phyloP scores from a whole-genome alignment of 2,113 vertebrate species.

The Amphilophus citrinellus region DNA sequence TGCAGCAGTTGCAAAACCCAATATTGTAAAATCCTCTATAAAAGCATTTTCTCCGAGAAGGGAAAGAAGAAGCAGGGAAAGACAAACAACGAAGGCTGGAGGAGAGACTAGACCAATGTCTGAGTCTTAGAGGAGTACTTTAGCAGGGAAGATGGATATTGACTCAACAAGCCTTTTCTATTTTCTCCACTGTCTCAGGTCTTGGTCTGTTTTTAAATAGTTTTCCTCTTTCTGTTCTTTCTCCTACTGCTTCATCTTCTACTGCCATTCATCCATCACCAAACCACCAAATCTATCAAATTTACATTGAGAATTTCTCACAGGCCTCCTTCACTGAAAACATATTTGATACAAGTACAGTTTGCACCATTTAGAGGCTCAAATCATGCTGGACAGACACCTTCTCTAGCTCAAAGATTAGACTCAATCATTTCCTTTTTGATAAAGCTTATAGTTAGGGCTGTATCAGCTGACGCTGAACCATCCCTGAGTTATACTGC shows the following conservation, averaged over 20 bases:
- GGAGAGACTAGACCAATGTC: constrained; percentile 28
- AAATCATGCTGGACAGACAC: too few species aligned
- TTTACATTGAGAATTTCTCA: background rate
- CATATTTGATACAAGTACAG: background rate
- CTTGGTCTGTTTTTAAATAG: background rate
- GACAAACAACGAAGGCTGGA: constrained; percentile 35
- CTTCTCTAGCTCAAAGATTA: background rate
- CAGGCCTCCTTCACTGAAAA: background rate
- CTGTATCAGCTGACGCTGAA: background rate
- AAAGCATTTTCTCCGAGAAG: background rate
- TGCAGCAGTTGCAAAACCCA: background rate
- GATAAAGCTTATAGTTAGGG: too few species aligned
- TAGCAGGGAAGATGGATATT: constrained; percentile 61
- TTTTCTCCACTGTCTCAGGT: constrained; percentile 31
- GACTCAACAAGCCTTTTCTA: constrained; percentile 47
- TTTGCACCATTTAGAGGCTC: background rate
- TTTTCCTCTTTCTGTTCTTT: constrained; percentile 22
- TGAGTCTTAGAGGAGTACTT: constrained; percentile 53
- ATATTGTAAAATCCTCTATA: background rate
- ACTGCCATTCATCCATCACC: constrained; percentile 36
- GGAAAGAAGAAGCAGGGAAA: constrained; percentile 14
- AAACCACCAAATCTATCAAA: constrained; percentile 10
- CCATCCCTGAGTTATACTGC: too few species aligned
- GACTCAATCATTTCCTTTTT: background rate
- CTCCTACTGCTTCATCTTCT: background rate